Evolutionary conservation across 2,113 vertebrate species (phyloP).

Genomic region (Agapornis roseicollis): DNA sequence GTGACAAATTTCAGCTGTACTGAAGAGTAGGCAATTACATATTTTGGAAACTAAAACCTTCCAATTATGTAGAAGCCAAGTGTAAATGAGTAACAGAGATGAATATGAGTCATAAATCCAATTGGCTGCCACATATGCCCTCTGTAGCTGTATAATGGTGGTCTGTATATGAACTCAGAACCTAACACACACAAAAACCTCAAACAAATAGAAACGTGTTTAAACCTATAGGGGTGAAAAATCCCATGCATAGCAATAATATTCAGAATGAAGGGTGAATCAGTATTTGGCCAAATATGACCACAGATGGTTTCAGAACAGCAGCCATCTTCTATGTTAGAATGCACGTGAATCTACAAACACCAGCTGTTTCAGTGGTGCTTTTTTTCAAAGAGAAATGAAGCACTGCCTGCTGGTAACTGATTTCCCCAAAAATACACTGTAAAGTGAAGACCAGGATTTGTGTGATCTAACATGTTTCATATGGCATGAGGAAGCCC

Average conservation of each 20-base stretch:
- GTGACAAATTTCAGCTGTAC: not conserved
- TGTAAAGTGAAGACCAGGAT: not conserved
- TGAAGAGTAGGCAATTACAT: not conserved
- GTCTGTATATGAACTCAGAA: not conserved
- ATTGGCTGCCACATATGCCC: fast-evolving
- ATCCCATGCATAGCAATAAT: not conserved
- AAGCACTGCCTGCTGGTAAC: not conserved
- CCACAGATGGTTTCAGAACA: not conserved
- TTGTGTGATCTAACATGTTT: not conserved
- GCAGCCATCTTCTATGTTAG: not conserved
- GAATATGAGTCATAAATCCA: not conserved
- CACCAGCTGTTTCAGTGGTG: not conserved
- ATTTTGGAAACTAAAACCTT: not conserved
- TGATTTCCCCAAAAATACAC: not conserved
- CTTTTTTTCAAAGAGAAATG: not conserved
- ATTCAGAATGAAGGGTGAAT: not conserved
- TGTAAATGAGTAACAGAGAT: not conserved
- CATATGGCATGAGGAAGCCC: not conserved
- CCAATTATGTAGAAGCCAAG: not conserved
- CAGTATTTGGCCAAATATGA: not conserved
- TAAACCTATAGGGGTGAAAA: not conserved
- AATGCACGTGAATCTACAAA: not conserved
- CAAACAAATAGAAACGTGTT: not conserved
- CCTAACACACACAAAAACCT: fast-evolving
- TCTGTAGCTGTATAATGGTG: not conserved